Conservation (phyloP, 1,140 invertebrate genomes). For the Steinernema feltiae region DNA sequence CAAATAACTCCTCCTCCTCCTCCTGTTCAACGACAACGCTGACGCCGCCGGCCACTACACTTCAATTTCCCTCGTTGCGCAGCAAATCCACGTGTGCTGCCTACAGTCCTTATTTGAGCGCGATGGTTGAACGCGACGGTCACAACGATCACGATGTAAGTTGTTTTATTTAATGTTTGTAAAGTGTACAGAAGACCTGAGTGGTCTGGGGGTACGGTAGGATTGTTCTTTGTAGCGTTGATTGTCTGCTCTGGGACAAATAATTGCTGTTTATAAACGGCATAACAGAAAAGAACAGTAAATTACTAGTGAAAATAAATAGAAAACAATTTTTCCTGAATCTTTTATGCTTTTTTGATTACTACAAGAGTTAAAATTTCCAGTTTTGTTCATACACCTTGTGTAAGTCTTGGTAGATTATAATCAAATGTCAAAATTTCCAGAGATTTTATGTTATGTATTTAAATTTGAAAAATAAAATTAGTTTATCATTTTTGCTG, state of each 20-base stretch:
- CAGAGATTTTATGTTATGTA: not conserved
- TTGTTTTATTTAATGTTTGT: not conserved
- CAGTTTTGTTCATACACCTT: not conserved
- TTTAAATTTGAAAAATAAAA: not conserved
- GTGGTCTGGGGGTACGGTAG: too few relatives aligned
- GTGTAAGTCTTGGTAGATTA: not conserved
- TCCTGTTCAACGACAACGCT: not conserved
- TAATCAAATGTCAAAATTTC: not conserved
- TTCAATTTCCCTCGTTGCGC: not conserved
- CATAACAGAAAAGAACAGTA: too few relatives aligned
- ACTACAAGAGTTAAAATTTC: not conserved
- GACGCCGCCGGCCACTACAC: not conserved
- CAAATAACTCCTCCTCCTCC: not conserved
- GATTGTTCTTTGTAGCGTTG: too few relatives aligned
- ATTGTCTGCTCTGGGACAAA: too few relatives aligned
- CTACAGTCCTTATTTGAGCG: slow-evolving; percentile 8
- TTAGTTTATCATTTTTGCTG: not conserved
- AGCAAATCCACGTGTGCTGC: slow-evolving; percentile 11
- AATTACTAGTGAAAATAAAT: too few relatives aligned
- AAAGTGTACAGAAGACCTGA: too few relatives aligned
- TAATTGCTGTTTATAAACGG: too few relatives aligned
- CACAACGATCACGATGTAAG: not conserved
- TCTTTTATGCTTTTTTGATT: too few relatives aligned
- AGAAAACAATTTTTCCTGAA: too few relatives aligned
- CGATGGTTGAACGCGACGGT: not conserved